These are phyloP conservation scores for Falcunculus frontatus DNA, from an alignment of 2,113 vertebrate species.

Conservation along the genomic window DNA sequence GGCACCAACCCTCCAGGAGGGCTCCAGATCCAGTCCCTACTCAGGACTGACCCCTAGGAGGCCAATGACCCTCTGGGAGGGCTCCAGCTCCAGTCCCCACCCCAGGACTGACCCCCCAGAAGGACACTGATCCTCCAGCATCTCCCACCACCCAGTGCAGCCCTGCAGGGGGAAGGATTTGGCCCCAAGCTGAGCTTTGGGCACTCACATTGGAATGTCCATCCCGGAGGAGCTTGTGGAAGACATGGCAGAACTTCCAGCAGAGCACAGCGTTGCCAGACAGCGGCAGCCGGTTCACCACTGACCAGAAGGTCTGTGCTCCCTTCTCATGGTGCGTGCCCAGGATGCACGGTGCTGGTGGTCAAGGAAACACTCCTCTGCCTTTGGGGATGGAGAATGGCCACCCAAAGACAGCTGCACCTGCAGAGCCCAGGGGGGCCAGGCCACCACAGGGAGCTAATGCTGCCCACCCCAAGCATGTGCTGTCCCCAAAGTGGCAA, in stretches of 20 bases:
- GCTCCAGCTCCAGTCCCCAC: neutral
- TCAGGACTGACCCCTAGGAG: neutral
- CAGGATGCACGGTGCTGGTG: conserved; percentile 86
- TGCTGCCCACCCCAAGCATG: neutral
- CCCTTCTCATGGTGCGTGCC: conserved; percentile 98
- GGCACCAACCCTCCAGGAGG: neutral
- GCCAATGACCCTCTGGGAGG: neutral
- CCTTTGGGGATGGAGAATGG: rapidly evolving
- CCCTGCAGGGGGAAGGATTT: neutral
- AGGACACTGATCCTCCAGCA: neutral
- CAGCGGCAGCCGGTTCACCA: conserved; percentile 90
- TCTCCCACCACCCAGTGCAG: rapidly evolving
- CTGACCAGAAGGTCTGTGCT: conserved; percentile 94
- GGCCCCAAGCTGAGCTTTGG: rapidly evolving
- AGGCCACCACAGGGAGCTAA: neutral
- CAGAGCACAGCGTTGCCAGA: conserved; percentile 96
- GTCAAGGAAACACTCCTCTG: conserved; percentile 77
- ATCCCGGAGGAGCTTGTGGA: conserved; percentile 96
- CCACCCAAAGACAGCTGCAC: neutral
- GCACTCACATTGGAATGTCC: conserved; percentile 90
- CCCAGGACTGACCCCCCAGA: neutral
- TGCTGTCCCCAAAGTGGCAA: neutral
- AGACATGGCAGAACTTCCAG: conserved; percentile 99
- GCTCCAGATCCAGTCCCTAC: neutral
- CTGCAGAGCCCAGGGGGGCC: rapidly evolving